Conservation (phyloP, 2,113 vertebrate genomes). For the Paradoxurus hermaphroditus region DNA sequence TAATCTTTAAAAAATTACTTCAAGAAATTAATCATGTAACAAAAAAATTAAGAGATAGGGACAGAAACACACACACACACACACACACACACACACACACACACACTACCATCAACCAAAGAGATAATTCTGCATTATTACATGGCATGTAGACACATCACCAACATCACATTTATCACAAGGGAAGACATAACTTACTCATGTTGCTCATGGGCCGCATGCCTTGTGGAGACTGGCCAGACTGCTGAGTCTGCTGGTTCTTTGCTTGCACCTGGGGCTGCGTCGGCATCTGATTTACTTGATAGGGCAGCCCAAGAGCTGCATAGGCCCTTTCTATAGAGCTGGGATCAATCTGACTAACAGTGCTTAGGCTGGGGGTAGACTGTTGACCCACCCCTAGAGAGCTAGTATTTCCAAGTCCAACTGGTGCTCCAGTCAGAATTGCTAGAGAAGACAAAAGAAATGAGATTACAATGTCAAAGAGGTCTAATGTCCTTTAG, state of each 20-base stretch:
- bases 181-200: conserved; percentile 83
- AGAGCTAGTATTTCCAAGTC: conserved; percentile 89
- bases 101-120: neutral
- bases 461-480: conserved; percentile 2
- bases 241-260: conserved; percentile 85
- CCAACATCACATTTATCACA: neutral
- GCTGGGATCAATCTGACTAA: conserved; percentile 97
- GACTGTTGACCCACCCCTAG: conserved; percentile 91
- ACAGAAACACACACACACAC: neutral
- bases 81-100: neutral
- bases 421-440: conserved; percentile 89
- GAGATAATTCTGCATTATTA: neutral
- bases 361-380: conserved; percentile 89
- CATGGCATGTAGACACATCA: neutral
- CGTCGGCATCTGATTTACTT: conserved; percentile 94
- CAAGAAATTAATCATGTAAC: neutral
- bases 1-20: neutral
- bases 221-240: conserved; percentile 89
- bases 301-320: conserved; percentile 96
- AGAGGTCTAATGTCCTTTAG: too few species aligned
- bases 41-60: neutral
- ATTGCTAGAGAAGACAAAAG: conserved; percentile 86
- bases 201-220: conserved; percentile 91
- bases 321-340: conserved; percentile 98
- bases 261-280: conserved; percentile 89